Conservation (phyloP, 2,888 invertebrate species). For the Brachynemurus nebulosus region DNA sequence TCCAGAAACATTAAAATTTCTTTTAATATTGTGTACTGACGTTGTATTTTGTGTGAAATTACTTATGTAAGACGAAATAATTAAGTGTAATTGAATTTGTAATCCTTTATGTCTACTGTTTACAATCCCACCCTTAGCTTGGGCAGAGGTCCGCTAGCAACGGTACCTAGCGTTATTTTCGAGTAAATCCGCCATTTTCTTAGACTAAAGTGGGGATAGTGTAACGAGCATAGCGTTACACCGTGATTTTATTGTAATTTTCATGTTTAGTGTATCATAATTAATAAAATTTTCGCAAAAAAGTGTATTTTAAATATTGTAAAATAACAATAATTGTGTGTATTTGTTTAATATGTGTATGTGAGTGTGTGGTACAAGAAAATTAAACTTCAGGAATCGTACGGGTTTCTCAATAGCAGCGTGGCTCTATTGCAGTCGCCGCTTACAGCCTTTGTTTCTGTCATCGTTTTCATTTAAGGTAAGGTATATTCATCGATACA, state of each 20-base stretch:
- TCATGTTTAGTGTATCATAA: constrained; percentile 10
- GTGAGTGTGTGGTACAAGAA: constrained; percentile 27
- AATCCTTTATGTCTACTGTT: constrained; percentile 1
- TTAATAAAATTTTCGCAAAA: constrained; percentile 2
- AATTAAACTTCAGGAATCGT: constrained; percentile 25
- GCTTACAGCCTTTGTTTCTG: constrained; percentile 33
- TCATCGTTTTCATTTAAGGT: constrained; percentile 29
- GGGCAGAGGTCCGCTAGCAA: constrained; percentile 16
- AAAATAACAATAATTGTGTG: constrained; percentile 2
- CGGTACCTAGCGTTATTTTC: constrained; percentile 22
- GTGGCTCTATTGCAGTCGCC: constrained; percentile 34
- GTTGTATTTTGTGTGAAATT: not conserved
- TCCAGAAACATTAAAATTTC: too few relatives aligned
- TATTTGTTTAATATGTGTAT: constrained; percentile 20
- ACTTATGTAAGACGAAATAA: not conserved
- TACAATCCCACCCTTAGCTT: constrained; percentile 9
- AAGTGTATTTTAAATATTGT: not conserved
- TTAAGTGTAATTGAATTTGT: not conserved
- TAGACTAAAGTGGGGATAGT: constrained; percentile 32
- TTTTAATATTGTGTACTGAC: not conserved
- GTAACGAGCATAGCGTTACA: constrained; percentile 30
- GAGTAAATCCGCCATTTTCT: constrained; percentile 31
- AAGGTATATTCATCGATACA: too few relatives aligned
- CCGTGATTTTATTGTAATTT: constrained; percentile 13
- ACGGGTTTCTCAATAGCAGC: constrained; percentile 31